Evolutionary conservation across 2,797 vertebrate genomes (phyloP).

Genomic region (Pseudochromis fuscus): DNA sequence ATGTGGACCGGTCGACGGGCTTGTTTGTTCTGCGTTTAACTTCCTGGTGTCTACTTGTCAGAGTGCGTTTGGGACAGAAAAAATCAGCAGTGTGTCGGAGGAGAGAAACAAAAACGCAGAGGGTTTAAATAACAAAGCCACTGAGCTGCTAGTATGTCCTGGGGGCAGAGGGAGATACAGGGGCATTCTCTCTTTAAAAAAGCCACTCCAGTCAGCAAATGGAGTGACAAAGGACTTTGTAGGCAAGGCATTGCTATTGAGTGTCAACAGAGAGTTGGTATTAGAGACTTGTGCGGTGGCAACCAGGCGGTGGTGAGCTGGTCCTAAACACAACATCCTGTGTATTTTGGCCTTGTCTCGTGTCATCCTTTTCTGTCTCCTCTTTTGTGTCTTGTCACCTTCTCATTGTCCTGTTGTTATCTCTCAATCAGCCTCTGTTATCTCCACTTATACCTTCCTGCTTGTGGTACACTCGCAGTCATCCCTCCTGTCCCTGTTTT

Average conservation of each 20-base stretch:
- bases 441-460: neutral
- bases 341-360: conserved; percentile 71
- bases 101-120: conserved; percentile 83
- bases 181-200: conserved; percentile 86
- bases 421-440: conserved; percentile 33
- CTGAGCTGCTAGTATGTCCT: conserved; percentile 86
- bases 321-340: conserved; percentile 83
- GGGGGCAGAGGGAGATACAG: conserved; percentile 85
- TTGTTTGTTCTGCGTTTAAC: conserved; percentile 52
- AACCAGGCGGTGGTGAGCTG: conserved; percentile 69
- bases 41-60: conserved; percentile 73
- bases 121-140: conserved; percentile 84
- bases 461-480: neutral
- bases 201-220: conserved; percentile 89
- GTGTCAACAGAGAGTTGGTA: conserved; percentile 84
- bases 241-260: conserved; percentile 86
- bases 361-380: conserved; percentile 63
- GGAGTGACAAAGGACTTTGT: conserved; percentile 86
- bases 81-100: conserved; percentile 82
- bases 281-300: conserved; percentile 79
- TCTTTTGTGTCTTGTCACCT: conserved; percentile 57
- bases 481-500: neutral
- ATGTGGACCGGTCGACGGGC: conserved; percentile 3
- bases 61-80: conserved; percentile 69
- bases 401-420: conserved; percentile 44